These are phyloP conservation scores for Spilogale gracilis DNA, from an alignment of 2,113 vertebrate species.

Conservation along the genomic window DNA sequence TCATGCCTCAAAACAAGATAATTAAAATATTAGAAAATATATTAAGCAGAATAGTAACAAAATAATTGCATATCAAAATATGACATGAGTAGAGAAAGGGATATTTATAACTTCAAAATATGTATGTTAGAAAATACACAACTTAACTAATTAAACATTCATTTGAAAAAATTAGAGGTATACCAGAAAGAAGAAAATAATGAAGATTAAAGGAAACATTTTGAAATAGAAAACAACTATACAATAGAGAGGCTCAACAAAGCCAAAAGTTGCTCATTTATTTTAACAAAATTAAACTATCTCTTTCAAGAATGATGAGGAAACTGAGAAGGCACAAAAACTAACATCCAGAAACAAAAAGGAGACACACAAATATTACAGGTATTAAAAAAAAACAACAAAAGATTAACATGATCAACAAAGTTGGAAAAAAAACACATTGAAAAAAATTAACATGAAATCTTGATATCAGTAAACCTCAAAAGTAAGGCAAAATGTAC, in stretches of 20 bases:
- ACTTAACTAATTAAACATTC: neutral
- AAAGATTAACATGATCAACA: neutral
- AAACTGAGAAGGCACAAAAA: neutral
- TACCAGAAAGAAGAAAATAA: neutral
- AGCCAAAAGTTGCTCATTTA: neutral
- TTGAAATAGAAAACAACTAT: neutral
- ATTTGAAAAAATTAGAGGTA: neutral
- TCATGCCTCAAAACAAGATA: constrained; percentile 26
- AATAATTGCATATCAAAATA: neutral
- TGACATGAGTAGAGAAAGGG: neutral
- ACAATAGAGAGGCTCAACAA: neutral
- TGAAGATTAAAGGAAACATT: constrained; percentile 11
- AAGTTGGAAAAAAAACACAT: neutral
- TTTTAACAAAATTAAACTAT: neutral
- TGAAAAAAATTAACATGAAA: neutral
- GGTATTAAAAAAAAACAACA: neutral
- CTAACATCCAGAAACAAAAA: neutral
- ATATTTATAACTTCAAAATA: neutral
- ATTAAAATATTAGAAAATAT: constrained; percentile 14
- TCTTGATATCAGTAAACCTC: neutral
- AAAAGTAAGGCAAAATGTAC: neutral
- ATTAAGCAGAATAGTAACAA: constrained; percentile 22
- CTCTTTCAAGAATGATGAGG: neutral
- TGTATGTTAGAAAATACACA: neutral
- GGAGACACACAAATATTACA: neutral